phyloP scores from a whole-genome alignment of 2,888 invertebrate genomes.

The Adela reaumurella region DNA sequence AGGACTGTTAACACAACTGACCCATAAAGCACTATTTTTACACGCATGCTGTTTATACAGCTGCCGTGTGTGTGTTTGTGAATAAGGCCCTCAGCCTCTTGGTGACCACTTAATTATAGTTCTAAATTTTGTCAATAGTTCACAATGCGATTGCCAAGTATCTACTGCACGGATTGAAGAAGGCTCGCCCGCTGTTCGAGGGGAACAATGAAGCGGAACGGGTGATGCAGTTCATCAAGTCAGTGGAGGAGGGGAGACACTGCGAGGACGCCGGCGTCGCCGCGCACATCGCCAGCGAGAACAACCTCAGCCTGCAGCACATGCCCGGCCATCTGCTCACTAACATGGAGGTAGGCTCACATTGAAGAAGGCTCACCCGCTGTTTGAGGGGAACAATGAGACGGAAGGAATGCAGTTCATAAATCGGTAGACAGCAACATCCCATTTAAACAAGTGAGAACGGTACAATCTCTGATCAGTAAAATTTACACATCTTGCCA shows the following conservation, averaged over 20 bases:
- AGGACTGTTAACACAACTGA: background rate
- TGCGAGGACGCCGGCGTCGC: constrained; percentile 51
- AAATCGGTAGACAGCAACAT: constrained; percentile 47
- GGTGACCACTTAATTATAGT: background rate
- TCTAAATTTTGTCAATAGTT: constrained; percentile 21
- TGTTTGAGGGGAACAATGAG: constrained; percentile 31
- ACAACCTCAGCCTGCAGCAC: constrained; percentile 62
- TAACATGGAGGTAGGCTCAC: too few relatives aligned
- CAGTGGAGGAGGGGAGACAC: constrained; percentile 44
- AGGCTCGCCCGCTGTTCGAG: constrained; percentile 36
- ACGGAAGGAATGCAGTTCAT: constrained; percentile 40
- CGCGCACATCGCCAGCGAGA: constrained; percentile 39
- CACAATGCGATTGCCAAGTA: constrained; percentile 46
- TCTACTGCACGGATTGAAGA: constrained; percentile 49
- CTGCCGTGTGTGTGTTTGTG: constrained; percentile 14
- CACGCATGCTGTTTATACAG: background rate
- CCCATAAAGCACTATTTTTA: constrained; percentile 1
- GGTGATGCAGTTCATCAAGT: constrained; percentile 41
- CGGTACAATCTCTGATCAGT: too few relatives aligned
- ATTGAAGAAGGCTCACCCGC: constrained; percentile 41
- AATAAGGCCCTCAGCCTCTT: constrained; percentile 7
- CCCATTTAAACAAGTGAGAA: too few relatives aligned
- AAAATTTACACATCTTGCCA: too few relatives aligned
- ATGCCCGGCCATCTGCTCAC: constrained; percentile 66
- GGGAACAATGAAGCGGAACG: constrained; percentile 32